These are phyloP conservation scores for Drosophila sturtevanti DNA, from an alignment of 1,140 invertebrate genomes.

Conservation along the genomic window DNA sequence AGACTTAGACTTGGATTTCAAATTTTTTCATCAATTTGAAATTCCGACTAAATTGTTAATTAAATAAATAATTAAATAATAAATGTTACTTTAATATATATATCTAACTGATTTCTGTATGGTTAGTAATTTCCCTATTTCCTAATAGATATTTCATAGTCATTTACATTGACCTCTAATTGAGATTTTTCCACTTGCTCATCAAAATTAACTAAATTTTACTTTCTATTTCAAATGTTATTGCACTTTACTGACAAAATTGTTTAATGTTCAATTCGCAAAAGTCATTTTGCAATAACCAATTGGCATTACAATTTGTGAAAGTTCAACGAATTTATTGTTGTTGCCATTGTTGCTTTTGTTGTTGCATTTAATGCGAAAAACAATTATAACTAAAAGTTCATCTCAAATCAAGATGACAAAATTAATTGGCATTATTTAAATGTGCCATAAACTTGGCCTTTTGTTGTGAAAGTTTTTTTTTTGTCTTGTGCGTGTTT, in stretches of 20 bases:
- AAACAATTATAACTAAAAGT: slow-evolving; percentile 7
- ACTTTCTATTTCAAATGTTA: slow-evolving; percentile 54
- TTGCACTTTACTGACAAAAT: slow-evolving; percentile 6
- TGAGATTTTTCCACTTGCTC: neutral
- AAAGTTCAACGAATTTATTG: slow-evolving; percentile 68
- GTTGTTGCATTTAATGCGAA: neutral
- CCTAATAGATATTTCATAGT: neutral
- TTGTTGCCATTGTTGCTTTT: neutral
- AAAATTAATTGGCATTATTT: slow-evolving; percentile 64
- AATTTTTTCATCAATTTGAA: too few relatives aligned
- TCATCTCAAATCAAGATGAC: slow-evolving; percentile 45
- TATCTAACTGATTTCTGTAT: too few relatives aligned
- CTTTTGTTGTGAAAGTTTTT: slow-evolving; percentile 65
- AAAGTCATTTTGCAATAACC: slow-evolving; percentile 13
- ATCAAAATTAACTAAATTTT: slow-evolving; percentile 27
- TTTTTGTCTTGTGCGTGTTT: slow-evolving; percentile 45
- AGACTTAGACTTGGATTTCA: too few relatives aligned
- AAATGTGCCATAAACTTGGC: slow-evolving; percentile 54
- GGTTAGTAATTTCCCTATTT: neutral
- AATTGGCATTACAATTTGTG: slow-evolving; percentile 60
- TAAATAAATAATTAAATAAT: too few relatives aligned
- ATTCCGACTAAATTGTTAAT: too few relatives aligned
- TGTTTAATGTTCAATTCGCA: slow-evolving; percentile 5
- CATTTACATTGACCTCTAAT: neutral
- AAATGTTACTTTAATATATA: too few relatives aligned